Conservation (phyloP, 2,797 vertebrate genomes). For the Hoplostethus atlanticus region DNA sequence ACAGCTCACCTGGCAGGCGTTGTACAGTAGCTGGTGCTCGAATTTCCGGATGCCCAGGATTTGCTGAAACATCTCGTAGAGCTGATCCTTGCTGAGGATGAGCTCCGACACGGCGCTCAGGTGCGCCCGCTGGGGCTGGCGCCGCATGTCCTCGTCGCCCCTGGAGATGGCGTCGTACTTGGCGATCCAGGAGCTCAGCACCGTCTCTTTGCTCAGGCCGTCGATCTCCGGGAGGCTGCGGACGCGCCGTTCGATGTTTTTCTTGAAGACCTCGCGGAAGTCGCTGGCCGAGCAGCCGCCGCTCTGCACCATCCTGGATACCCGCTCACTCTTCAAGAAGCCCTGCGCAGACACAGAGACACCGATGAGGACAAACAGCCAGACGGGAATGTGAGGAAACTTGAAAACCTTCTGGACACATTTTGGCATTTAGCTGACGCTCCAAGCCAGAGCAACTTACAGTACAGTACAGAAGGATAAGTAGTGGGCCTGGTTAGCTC, state of each 20-base stretch:
- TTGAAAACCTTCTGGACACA: no score
- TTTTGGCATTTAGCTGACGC: no score
- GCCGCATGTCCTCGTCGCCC: constrained; percentile 90
- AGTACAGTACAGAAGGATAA: no score
- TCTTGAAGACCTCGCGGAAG: constrained; percentile 97
- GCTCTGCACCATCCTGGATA: constrained; percentile 96
- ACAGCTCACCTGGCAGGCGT: constrained; percentile 94
- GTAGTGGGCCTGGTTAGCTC: no score
- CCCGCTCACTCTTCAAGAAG: constrained; percentile 96
- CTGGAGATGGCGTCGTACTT: constrained; percentile 98
- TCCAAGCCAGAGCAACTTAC: no score
- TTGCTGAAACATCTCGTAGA: constrained; percentile 99
- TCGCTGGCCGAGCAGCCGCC: constrained; percentile 95
- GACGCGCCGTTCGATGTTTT: constrained; percentile 97
- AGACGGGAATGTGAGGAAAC: no score
- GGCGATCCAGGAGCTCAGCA: constrained; percentile 97
- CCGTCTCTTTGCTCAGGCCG: constrained; percentile 98
- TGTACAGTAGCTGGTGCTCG: constrained; percentile 97
- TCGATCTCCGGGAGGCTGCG: constrained; percentile 97
- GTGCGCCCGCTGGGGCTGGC: constrained; percentile 78
- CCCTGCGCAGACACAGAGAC: constrained; percentile 79
- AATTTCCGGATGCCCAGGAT: constrained; percentile 97
- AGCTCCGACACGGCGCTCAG: constrained; percentile 93
- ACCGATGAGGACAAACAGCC: no score
- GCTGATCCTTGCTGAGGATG: constrained; percentile 98